Percentiles rank a stretch among this genome's conserved stretches.
These are phyloP conservation scores for Drosophila maculinotata DNA, from an alignment of 2,888 invertebrate genomes.

Conservation along the genomic window DNA sequence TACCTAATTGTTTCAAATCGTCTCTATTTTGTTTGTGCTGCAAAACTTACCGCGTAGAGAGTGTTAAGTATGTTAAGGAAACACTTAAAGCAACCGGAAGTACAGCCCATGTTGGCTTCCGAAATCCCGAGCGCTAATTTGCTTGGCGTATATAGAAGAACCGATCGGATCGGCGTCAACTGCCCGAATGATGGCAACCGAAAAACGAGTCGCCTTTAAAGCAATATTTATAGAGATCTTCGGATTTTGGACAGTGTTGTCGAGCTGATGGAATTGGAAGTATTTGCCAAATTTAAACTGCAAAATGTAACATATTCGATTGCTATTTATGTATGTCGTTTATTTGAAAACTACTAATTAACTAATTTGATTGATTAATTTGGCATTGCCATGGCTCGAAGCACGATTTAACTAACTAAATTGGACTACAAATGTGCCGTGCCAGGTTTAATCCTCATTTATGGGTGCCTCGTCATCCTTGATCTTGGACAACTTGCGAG, in stretches of 20 bases:
- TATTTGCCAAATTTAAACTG: constrained; percentile 3
- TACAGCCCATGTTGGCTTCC: constrained; percentile 71
- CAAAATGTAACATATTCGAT: neutral
- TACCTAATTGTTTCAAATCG: neutral
- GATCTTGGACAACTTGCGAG: constrained; percentile 62
- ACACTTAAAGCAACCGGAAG: constrained; percentile 74
- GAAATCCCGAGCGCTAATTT: neutral
- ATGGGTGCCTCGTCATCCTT: constrained; percentile 72
- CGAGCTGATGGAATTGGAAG: constrained; percentile 27
- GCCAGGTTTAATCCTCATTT: constrained; percentile 46
- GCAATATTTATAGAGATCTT: constrained; percentile 4
- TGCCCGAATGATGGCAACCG: constrained; percentile 28
- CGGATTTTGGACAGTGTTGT: constrained; percentile 45
- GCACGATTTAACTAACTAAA: constrained; percentile 15
- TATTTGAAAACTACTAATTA: constrained; percentile 35
- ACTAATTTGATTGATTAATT: constrained; percentile 46
- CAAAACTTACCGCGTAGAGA: constrained; percentile 70
- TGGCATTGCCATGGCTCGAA: constrained; percentile 35
- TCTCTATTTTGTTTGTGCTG: neutral
- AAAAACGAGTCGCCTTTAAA: constrained; percentile 2
- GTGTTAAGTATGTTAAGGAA: constrained; percentile 71
- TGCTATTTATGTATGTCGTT: neutral
- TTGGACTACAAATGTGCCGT: constrained; percentile 4
- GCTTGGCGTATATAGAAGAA: constrained; percentile 23
- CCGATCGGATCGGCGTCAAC: constrained; percentile 31